These are phyloP conservation scores for Muscina levida DNA, from an alignment of 2,888 invertebrate genomes.

Conservation along the genomic window DNA sequence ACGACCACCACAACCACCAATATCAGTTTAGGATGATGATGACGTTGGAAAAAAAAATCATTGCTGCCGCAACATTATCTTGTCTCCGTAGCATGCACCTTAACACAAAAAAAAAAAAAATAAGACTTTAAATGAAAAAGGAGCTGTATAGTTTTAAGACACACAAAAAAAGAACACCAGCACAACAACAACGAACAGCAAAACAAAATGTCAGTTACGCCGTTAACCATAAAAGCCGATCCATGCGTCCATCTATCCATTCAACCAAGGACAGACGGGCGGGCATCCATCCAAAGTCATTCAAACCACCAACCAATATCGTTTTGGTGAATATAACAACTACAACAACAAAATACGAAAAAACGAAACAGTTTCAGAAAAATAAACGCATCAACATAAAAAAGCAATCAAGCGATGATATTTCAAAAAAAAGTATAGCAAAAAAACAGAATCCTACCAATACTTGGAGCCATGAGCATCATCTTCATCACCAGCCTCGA, in stretches of 20 bases:
- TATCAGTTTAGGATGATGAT: conserved; percentile 18
- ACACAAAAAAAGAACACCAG: too few relatives aligned
- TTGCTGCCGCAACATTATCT: conserved; percentile 29
- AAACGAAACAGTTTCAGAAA: conserved; percentile 47
- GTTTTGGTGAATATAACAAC: conserved; percentile 18
- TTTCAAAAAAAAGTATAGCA: not conserved
- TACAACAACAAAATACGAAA: conserved; percentile 33
- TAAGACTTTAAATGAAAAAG: conserved; percentile 16
- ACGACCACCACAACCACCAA: conserved; percentile 43
- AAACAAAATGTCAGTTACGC: conserved; percentile 78
- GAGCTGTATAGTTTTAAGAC: too few relatives aligned
- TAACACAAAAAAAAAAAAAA: conserved; percentile 53
- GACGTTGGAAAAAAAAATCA: conserved; percentile 2
- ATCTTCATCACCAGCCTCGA: conserved; percentile 3
- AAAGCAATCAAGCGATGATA: conserved; percentile 40
- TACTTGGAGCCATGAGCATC: conserved; percentile 23
- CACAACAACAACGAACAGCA: conserved; percentile 52
- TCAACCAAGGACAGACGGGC: too few relatives aligned
- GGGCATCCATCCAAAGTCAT: not conserved
- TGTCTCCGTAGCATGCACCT: not conserved
- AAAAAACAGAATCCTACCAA: conserved; percentile 8
- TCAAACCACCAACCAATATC: conserved; percentile 33
- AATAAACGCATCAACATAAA: conserved; percentile 48
- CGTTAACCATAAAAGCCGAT: conserved; percentile 73
- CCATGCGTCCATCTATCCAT: conserved; percentile 44